These are phyloP conservation scores for Apus apus DNA, from an alignment of 2,113 vertebrate species.

Conservation along the genomic window DNA sequence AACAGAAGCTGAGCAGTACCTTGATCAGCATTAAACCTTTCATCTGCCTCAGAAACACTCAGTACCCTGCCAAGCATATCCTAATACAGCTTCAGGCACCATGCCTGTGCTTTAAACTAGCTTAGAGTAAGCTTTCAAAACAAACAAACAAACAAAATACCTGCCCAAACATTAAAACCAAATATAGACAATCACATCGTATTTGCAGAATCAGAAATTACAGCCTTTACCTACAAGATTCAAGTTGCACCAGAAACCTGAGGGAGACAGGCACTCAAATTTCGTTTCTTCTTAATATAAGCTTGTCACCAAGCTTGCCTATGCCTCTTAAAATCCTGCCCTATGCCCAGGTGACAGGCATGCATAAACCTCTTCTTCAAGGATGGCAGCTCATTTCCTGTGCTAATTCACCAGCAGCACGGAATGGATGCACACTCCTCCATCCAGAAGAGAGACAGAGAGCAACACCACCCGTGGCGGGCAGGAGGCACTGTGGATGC, in stretches of 20 bases:
- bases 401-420: not conserved
- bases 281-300: not conserved
- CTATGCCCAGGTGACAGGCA: not conserved
- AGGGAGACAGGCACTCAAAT: not conserved
- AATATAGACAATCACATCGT: not conserved
- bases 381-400: not conserved
- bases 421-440: accelerated
- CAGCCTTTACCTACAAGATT: not conserved
- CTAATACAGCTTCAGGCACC: not conserved
- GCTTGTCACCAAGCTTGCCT: not conserved
- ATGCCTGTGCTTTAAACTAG: not conserved
- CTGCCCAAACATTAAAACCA: not conserved
- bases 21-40: not conserved
- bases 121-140: not conserved
- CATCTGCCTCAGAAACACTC: not conserved
- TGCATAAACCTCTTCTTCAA: not conserved
- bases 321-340: not conserved
- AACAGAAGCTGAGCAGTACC: not conserved
- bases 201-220: not conserved
- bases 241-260: not conserved
- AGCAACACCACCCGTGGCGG: not conserved
- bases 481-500: not conserved
- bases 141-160: not conserved
- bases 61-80: not conserved
- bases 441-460: not conserved